Conservation (phyloP, 2,113 vertebrate species). For the zebrafish (Danio rerio) region GRCz12tu NC_133196.1:16868001-16868500, state of each 20-base stretch:
- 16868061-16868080: no score
- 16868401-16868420: background rate
- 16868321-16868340: background rate
- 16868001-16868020: no score
- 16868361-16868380: background rate
- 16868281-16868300: background rate
- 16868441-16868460: background rate
- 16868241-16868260: background rate
- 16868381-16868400: background rate
- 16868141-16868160: background rate
- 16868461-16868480: no score
- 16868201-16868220: background rate
- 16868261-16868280: background rate
- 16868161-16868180: background rate
- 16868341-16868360: background rate
- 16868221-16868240: background rate
- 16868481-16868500: no score
- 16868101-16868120: background rate
- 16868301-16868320: constrained; percentile 14
- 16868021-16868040: no score
- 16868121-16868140: background rate
- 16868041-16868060: no score
- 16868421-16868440: background rate
- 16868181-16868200: background rate
- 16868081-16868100: no score